Evolutionary conservation across 2,797 vertebrate genomes (phyloP), one percentile per base, ranked within the genome.

Genomic region (Pangasius sanitwongsei): DNA sequence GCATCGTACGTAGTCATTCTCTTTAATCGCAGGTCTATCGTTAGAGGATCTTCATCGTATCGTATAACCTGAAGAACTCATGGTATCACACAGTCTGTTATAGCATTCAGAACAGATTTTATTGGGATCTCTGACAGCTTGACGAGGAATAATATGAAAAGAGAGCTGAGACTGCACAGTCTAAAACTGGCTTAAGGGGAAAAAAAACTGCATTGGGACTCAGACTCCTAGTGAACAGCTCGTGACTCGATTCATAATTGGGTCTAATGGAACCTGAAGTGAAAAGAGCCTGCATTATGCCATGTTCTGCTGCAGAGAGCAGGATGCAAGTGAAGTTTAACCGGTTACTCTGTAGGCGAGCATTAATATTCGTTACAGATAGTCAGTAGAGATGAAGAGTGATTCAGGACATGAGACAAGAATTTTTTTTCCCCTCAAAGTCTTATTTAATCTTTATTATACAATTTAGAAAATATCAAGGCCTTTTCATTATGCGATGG

Each of bases 361-460:
- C 55, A 37, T 37, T 25, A 59, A 37, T 81, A 81, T 81, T 37
- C 18, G 9, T 81, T 57, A 81, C 50, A 81, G 77, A 31, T 8
- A 31, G 50, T 55, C 50, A 55, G 50, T 31, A 16, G 50, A 57
- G 16, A 81, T 34, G 53, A 57, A 81, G 28, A 80, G 78, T 12
- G 31, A 81, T 20, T 12, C 16, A 11, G 7, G 20, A 37, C 53
- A 81, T 53, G 15, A 80, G 77, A 53, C 15, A 31, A 31, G 20
- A 48, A 23, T 23, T 15, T n/a, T 13, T 75, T 28, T 8, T 5
- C 9, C 5, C 6, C 4, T 41, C 48, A 16, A 53, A 16, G 12
- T 81, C 78, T 59, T 81, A 81, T 77, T 77, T 77, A n/a, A 50
- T 77, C 28, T 77, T 77, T 9, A 50, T 81, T 57, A 81, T 25